Percentiles rank a stretch among this genome's conserved stretches.
These are phyloP conservation scores for Camponotus fellah DNA, from an alignment of 2,888 invertebrate species.

Conservation along the genomic window DNA sequence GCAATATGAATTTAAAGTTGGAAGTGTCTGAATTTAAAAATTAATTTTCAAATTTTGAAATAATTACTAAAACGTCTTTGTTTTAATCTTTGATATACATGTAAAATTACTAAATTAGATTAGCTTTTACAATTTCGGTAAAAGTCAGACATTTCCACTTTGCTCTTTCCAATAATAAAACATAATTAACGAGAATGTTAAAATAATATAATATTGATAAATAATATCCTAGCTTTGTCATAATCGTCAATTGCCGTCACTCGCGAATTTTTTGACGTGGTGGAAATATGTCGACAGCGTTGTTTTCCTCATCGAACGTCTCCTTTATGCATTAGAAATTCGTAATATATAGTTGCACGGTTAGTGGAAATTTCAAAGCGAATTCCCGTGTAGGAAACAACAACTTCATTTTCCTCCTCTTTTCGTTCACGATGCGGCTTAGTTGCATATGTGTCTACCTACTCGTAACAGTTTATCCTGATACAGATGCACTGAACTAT, in stretches of 20 bases:
- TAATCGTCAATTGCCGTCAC: background rate
- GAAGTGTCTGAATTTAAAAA: background rate
- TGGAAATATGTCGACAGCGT: background rate
- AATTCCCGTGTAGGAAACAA: slow-evolving; percentile 69
- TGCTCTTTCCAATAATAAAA: background rate
- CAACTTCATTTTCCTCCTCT: slow-evolving; percentile 74
- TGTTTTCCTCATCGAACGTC: slow-evolving; percentile 59
- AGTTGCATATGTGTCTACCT: slow-evolving; percentile 65
- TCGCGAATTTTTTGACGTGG: background rate
- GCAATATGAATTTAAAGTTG: slow-evolving; percentile 30
- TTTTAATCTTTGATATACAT: slow-evolving; percentile 21
- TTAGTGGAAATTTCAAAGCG: slow-evolving; percentile 67
- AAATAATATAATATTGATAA: background rate
- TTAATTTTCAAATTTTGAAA: slow-evolving; percentile 1
- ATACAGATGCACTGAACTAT: slow-evolving; percentile 52
- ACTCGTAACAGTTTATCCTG: slow-evolving; percentile 67
- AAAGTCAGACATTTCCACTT: background rate
- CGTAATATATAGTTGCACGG: slow-evolving; percentile 38
- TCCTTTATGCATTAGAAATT: slow-evolving; percentile 63
- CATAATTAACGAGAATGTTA: background rate
- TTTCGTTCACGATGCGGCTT: slow-evolving; percentile 63
- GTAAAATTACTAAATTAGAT: slow-evolving; percentile 21
- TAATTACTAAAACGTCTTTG: slow-evolving; percentile 20
- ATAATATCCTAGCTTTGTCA: background rate
- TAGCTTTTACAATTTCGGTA: background rate